phyloP scores from a whole-genome alignment of 1,140 invertebrate species.

The Homarus americanus region DNA sequence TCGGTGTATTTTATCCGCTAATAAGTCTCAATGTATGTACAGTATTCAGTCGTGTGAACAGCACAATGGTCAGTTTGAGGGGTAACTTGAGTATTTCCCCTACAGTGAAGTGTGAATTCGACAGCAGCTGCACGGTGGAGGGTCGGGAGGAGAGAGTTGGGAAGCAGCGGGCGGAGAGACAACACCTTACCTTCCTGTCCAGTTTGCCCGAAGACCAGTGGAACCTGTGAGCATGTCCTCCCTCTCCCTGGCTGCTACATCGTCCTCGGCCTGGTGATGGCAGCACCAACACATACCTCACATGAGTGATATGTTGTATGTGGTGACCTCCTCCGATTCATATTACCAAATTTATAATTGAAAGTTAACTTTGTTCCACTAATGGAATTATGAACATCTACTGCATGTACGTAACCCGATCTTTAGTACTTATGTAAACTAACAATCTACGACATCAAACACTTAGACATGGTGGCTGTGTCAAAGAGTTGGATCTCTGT shows the following conservation, averaged over 20 bases:
- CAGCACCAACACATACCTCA: neutral
- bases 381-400: neutral
- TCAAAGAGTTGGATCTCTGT: neutral
- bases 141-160: neutral
- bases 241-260: neutral
- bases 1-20: no score
- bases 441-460: neutral
- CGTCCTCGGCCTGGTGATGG: neutral
- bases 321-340: no score
- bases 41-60: no score
- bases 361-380: no score
- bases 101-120: constrained; percentile 35
- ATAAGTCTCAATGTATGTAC: no score
- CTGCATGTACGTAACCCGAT: neutral
- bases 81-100: neutral
- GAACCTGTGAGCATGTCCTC: constrained; percentile 7
- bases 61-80: neutral
- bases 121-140: constrained; percentile 29
- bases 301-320: no score
- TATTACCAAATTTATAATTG: no score
- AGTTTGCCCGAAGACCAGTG: constrained; percentile 1
- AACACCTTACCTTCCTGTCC: neutral
- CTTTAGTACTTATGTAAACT: neutral
- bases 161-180: neutral
- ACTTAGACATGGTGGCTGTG: neutral